Conservation (phyloP, 1,140 invertebrate species). For the Leptonema lineaticorne region DNA sequence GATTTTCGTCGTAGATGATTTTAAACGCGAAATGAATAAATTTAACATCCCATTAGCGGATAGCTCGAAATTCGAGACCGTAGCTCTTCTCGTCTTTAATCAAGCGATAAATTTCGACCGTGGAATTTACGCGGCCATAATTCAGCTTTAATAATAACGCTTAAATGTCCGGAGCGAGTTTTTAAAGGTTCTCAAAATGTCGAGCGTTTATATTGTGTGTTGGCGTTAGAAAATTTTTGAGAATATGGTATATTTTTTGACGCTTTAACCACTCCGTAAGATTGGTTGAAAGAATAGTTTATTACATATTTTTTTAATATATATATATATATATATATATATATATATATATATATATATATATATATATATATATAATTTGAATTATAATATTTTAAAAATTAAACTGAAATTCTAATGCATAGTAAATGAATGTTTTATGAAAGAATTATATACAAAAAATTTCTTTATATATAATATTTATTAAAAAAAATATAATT, state of each 20-base stretch:
- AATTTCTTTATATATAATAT: too few species aligned
- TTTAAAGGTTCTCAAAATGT: not conserved
- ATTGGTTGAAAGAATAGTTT: too few species aligned
- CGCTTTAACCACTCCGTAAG: too few species aligned
- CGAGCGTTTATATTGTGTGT: not conserved
- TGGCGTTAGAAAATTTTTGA: not conserved
- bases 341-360: not conserved
- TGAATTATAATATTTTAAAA: too few species aligned
- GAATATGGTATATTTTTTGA: not conserved
- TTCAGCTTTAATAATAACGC: conserved; percentile 14
- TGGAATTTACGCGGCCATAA: conserved; percentile 33
- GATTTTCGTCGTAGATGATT: too few species aligned
- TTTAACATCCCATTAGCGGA: conserved; percentile 37
- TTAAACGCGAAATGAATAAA: conserved; percentile 36
- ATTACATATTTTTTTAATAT: not conserved
- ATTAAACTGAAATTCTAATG: too few species aligned
- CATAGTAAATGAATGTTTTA: too few species aligned
- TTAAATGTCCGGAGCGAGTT: not conserved
- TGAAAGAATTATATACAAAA: too few species aligned
- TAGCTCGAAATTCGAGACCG: too few species aligned
- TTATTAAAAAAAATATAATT: too few species aligned
- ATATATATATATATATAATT: too few species aligned
- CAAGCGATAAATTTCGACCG: conserved; percentile 37
- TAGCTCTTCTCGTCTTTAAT: conserved; percentile 40
- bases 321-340: not conserved